Conservation (phyloP, 1,140 invertebrate species). For the Drosophila oshimai region DNA sequence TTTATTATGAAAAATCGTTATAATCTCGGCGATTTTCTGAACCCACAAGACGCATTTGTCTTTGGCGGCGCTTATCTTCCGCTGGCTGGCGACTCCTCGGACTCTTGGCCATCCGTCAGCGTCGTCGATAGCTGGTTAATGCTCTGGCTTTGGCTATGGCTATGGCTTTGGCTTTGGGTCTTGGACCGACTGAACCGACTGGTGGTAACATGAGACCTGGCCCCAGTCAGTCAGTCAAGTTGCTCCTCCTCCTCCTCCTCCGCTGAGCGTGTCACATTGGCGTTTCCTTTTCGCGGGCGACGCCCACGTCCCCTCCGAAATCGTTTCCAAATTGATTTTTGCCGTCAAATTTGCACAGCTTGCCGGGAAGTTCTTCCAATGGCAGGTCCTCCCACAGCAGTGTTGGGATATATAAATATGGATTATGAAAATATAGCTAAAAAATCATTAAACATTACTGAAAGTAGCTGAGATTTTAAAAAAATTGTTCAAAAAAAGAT, state of each 20-base stretch:
- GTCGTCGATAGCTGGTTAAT: constrained; percentile 79
- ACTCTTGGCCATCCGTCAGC: constrained; percentile 63
- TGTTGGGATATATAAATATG: background rate
- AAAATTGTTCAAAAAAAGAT: too few species aligned
- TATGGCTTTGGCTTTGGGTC: background rate
- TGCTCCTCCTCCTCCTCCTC: constrained; percentile 32
- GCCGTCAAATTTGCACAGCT: constrained; percentile 77
- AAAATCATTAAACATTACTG: background rate
- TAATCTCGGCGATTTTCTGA: constrained; percentile 76
- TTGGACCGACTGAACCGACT: constrained; percentile 10
- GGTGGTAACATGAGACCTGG: constrained; percentile 39
- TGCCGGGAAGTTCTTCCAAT: constrained; percentile 29
- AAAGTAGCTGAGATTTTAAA: background rate
- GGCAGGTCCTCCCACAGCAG: constrained; percentile 15
- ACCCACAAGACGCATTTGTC: constrained; percentile 81
- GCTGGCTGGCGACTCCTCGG: constrained; percentile 20
- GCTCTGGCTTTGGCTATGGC: constrained; percentile 20
- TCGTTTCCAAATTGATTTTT: constrained; percentile 80
- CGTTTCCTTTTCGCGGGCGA: constrained; percentile 72
- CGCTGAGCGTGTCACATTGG: constrained; percentile 76
- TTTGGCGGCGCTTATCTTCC: constrained; percentile 72
- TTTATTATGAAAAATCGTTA: constrained; percentile 81
- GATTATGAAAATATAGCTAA: background rate
- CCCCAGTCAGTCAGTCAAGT: constrained; percentile 30
- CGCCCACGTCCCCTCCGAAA: constrained; percentile 70